Percentiles rank a stretch among this genome's conserved stretches.
These are phyloP conservation scores for Congeria kusceri DNA, from an alignment of 2,888 invertebrate species.

Conservation along the genomic window DNA sequence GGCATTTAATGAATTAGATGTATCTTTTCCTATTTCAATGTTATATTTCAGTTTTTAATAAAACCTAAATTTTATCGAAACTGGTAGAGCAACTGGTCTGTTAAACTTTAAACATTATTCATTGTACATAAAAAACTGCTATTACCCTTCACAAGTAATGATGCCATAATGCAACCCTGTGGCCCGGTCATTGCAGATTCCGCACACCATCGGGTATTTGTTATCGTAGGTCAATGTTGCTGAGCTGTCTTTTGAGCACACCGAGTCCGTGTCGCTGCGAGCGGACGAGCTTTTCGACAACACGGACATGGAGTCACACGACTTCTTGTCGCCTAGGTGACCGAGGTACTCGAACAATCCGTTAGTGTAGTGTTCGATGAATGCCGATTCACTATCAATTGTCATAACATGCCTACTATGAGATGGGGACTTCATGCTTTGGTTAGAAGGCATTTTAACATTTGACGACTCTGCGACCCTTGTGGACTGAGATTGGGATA, in stretches of 20 bases:
- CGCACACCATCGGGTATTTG: constrained; percentile 87
- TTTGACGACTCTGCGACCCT: not conserved
- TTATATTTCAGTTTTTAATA: too few species aligned
- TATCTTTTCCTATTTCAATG: too few species aligned
- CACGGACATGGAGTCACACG: constrained; percentile 11
- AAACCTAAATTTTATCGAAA: too few species aligned
- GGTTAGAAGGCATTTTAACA: not conserved
- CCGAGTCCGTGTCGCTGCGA: constrained; percentile 20
- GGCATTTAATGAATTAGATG: too few species aligned
- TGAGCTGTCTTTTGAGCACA: constrained; percentile 7
- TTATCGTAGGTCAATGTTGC: constrained; percentile 87
- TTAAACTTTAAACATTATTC: too few species aligned
- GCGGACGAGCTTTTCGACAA: constrained; percentile 34
- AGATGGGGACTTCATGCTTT: not conserved
- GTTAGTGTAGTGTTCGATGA: constrained; percentile 79
- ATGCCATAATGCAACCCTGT: constrained; percentile 99
- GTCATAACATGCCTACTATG: constrained; percentile 30
- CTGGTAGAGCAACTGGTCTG: too few species aligned
- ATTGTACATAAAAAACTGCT: too few species aligned
- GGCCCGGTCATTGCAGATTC: constrained; percentile 98
- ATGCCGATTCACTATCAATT: constrained; percentile 66
- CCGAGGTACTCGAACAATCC: constrained; percentile 76
- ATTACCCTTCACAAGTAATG: constrained; percentile 98
- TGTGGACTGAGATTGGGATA: not conserved
- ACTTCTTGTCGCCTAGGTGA: constrained; percentile 55